A percentile compares a stretch with the other conserved stretches of the same genome.
These are phyloP conservation scores for Actinernus sp. DNA, from an alignment of 92 coral and sea anemone genomes.

Conservation along the genomic window DNA sequence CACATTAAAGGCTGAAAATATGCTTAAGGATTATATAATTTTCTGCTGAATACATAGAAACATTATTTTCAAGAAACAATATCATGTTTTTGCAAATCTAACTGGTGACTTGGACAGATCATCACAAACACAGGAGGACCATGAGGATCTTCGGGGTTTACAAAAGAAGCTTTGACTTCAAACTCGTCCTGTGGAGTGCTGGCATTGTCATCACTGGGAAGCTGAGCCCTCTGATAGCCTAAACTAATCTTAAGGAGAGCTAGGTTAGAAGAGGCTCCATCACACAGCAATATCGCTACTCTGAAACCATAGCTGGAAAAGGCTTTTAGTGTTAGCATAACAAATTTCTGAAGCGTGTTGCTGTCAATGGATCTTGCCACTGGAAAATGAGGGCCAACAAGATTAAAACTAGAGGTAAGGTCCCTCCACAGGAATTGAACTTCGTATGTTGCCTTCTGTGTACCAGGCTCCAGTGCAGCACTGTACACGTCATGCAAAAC, in stretches of 20 bases:
- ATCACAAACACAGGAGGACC: neutral
- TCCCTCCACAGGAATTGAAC: conserved; percentile 22
- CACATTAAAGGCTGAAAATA: too few relatives aligned
- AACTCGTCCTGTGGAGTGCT: neutral
- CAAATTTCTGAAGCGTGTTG: conserved; percentile 9
- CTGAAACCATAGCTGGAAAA: conserved; percentile 21
- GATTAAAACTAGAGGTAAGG: conserved; percentile 18
- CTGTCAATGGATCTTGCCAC: conserved; percentile 8
- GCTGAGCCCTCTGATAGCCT: conserved; percentile 3
- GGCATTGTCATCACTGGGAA: neutral
- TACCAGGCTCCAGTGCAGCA: neutral
- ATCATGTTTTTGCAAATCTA: too few relatives aligned
- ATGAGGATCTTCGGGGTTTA: neutral
- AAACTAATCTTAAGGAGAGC: neutral
- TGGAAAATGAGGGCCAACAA: conserved; percentile 25
- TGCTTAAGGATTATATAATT: too few relatives aligned
- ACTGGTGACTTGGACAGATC: conserved; percentile 3
- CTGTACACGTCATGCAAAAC: conserved; percentile 46
- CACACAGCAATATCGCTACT: conserved; percentile 20
- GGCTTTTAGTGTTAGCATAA: conserved; percentile 14
- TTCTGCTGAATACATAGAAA: too few relatives aligned
- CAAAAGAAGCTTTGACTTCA: neutral
- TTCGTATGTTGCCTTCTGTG: conserved; percentile 9
- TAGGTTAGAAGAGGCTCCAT: conserved; percentile 23
- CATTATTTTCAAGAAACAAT: too few relatives aligned